A percentile compares a stretch with the other conserved stretches of the same genome.
Evolutionary conservation across 2,888 invertebrate species (phyloP).

Genomic region (Alloplasta piceator): DNA sequence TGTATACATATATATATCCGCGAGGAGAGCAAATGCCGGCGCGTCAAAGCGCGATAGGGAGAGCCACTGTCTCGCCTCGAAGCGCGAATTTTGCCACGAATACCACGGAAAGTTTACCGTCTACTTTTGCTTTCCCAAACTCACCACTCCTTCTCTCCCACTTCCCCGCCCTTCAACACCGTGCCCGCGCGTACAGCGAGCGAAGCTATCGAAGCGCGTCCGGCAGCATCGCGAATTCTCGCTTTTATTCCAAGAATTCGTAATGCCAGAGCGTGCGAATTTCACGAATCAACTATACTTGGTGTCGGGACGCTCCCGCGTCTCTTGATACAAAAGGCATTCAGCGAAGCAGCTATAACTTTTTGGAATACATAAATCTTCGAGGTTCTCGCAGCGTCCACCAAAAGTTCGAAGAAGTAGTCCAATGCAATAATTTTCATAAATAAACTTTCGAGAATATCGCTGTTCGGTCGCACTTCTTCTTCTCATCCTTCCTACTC

Average conservation of each 20-base stretch:
- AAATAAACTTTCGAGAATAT: too few species aligned
- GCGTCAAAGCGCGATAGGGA: constrained; percentile 70
- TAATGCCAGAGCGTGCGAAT: constrained; percentile 7
- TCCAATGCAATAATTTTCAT: too few species aligned
- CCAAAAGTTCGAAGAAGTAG: too few species aligned
- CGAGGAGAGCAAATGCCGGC: constrained; percentile 80
- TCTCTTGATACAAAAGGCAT: not conserved
- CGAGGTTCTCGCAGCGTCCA: too few species aligned
- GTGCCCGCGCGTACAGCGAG: constrained; percentile 77
- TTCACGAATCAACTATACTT: not conserved
- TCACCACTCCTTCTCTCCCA: constrained; percentile 78
- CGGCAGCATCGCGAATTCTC: too few species aligned
- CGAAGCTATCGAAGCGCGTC: too few species aligned
- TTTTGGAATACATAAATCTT: not conserved
- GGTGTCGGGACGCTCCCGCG: too few species aligned
- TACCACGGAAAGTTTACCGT: constrained; percentile 64
- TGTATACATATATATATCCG: constrained; percentile 72
- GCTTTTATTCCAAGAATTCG: constrained; percentile 39
- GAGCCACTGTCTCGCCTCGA: constrained; percentile 66
- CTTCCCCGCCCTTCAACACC: constrained; percentile 79
- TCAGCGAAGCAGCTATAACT: not conserved
- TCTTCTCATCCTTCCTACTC: too few species aligned
- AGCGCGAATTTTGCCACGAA: constrained; percentile 68
- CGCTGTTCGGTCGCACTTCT: too few species aligned
- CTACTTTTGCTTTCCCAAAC: constrained; percentile 65